Conservation (phyloP, 1,140 invertebrate species). For the Watersipora subatra region DNA sequence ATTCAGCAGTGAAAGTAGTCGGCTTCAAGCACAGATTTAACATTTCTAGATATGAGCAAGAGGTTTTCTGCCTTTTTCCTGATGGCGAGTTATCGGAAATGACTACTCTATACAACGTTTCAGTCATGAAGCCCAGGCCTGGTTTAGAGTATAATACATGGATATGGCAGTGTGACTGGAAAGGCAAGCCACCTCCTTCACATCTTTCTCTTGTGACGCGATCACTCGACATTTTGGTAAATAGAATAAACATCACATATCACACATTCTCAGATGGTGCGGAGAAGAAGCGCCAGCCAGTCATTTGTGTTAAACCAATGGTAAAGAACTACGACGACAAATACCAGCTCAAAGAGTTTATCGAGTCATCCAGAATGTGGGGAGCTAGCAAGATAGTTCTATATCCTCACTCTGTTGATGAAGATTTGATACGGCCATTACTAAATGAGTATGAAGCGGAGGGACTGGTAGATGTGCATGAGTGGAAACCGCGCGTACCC, state of each 20-base stretch:
- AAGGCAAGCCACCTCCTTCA: background rate
- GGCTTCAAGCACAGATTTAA: constrained; percentile 2
- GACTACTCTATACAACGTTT: background rate
- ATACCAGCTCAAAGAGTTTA: background rate
- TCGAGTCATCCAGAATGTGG: background rate
- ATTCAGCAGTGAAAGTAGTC: background rate
- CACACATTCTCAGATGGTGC: background rate
- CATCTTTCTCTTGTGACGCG: background rate
- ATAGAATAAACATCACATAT: background rate
- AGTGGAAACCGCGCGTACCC: background rate
- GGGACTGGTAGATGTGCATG: background rate
- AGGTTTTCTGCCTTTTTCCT: background rate
- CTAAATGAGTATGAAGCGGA: background rate
- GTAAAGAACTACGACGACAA: background rate
- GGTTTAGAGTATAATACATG: background rate
- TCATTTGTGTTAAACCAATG: background rate
- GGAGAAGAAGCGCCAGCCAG: background rate
- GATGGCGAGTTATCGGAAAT: background rate
- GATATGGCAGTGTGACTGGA: background rate
- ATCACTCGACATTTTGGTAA: background rate
- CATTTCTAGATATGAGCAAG: background rate
- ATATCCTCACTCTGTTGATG: background rate
- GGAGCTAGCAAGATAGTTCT: background rate
- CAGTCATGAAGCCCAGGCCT: background rate
- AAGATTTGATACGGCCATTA: background rate